phyloP scores from a whole-genome alignment of 1,140 invertebrate genomes.

The Hycleus cichorii region DNA sequence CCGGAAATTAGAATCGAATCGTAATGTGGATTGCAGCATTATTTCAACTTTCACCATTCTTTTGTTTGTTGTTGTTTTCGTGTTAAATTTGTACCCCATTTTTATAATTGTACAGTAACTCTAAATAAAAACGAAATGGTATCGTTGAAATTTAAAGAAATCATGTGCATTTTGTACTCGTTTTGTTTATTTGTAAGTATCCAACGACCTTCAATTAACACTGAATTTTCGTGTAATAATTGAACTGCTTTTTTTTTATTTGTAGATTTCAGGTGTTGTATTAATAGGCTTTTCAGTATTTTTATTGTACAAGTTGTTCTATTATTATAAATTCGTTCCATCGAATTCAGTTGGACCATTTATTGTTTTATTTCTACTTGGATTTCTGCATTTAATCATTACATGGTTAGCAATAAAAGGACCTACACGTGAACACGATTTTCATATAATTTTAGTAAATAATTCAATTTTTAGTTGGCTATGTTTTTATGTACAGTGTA shows the following conservation, averaged over 20 bases:
- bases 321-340: constrained; percentile 36
- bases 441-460: constrained; percentile 35
- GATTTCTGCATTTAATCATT: constrained; percentile 32
- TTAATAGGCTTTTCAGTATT: constrained; percentile 30
- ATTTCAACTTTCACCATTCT: too few species aligned
- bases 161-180: constrained; percentile 34
- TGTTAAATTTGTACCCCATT: too few species aligned
- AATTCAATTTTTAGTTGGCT: background rate
- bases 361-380: constrained; percentile 30
- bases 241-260: constrained; percentile 3
- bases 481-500: too few species aligned
- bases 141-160: constrained; percentile 34
- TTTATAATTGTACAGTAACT: too few species aligned
- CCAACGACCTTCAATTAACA: too few species aligned
- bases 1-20: too few species aligned
- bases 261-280: constrained; percentile 33
- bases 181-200: constrained; percentile 35
- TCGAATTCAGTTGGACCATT: constrained; percentile 31
- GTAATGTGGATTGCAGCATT: too few species aligned
- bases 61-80: too few species aligned
- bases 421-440: constrained; percentile 34
- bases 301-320: constrained; percentile 32
- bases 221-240: background rate
- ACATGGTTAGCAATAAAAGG: constrained; percentile 38
- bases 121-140: constrained; percentile 19